Evolutionary conservation across 2,113 vertebrate genomes (phyloP).

Genomic region (Clinocottus analis): DNA sequence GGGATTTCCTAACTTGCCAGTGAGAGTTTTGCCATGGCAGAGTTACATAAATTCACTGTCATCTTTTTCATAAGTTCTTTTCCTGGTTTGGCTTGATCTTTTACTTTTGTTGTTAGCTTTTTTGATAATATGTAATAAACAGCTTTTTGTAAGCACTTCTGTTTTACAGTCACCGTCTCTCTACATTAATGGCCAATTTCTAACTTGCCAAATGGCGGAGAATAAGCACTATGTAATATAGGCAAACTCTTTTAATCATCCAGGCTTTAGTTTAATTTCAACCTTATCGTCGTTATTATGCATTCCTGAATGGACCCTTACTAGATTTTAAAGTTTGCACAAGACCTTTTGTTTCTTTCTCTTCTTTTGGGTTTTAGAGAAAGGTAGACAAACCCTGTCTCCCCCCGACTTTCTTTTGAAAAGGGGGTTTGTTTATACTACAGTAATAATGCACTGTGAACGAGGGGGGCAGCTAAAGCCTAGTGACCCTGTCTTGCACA

Average conservation of each 20-base stretch:
- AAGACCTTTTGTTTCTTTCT: background rate
- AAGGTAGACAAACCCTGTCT: background rate
- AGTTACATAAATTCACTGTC: constrained; percentile 78
- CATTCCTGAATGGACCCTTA: background rate
- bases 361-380: background rate
- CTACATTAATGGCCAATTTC: background rate
- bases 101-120: constrained; percentile 68
- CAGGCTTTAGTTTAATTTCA: background rate
- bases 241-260: too few relatives aligned
- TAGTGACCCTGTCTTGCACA: constrained; percentile 46
- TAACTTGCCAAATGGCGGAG: background rate
- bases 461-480: constrained; percentile 42
- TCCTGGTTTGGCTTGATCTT: constrained; percentile 14
- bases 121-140: constrained; percentile 67
- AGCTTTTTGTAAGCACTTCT: background rate
- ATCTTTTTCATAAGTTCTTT: background rate
- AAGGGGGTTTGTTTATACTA: constrained; percentile 45
- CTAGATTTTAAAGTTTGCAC: background rate
- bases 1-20: constrained; percentile 1
- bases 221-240: background rate
- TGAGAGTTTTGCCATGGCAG: constrained; percentile 95
- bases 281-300: background rate
- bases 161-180: constrained; percentile 3
- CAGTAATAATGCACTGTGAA: constrained; percentile 38
- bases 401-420: constrained; percentile 16